Conservation (phyloP, 2,888 invertebrate species). For the Caenorhabditis sp. region DNA sequence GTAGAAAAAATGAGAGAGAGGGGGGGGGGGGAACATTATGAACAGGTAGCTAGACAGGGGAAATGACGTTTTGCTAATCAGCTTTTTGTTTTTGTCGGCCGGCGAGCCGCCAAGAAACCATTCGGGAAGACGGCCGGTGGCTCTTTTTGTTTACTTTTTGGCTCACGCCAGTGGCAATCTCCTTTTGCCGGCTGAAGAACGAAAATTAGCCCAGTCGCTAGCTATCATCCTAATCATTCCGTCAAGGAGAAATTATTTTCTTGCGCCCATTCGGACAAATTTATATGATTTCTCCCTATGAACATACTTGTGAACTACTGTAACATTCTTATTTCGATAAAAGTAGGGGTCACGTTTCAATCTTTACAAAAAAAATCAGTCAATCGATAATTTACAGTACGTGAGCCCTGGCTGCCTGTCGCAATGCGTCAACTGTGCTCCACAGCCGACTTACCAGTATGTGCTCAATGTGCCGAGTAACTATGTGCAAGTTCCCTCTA, state of each 20-base stretch:
- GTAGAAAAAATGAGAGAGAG: no score
- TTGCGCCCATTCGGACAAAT: not conserved
- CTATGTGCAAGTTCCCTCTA: constrained; percentile 36
- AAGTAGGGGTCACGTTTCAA: constrained; percentile 10
- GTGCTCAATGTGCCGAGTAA: constrained; percentile 58
- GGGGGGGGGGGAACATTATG: not conserved
- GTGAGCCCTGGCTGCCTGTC: constrained; percentile 53
- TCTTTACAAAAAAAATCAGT: no score
- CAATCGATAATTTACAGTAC: constrained; percentile 47
- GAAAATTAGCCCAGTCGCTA: no score
- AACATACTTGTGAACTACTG: constrained; percentile 48
- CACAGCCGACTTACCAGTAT: constrained; percentile 59
- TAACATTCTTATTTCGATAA: constrained; percentile 47
- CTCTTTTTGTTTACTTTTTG: constrained; percentile 57
- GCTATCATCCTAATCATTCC: constrained; percentile 38
- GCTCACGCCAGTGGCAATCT: constrained; percentile 44
- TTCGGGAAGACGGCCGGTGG: constrained; percentile 30
- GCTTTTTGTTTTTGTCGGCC: constrained; percentile 35
- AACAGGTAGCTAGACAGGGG: constrained; percentile 6
- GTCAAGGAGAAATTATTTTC: constrained; percentile 3
- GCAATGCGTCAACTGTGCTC: constrained; percentile 59
- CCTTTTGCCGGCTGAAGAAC: constrained; percentile 23
- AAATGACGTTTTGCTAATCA: constrained; percentile 40
- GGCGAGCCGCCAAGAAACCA: constrained; percentile 29
- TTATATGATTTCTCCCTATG: constrained; percentile 39